A percentile compares a stretch with the other conserved stretches of the same genome.
Evolutionary conservation across 2,888 invertebrate species (phyloP).

Genomic region (Zele albiditarsus): DNA sequence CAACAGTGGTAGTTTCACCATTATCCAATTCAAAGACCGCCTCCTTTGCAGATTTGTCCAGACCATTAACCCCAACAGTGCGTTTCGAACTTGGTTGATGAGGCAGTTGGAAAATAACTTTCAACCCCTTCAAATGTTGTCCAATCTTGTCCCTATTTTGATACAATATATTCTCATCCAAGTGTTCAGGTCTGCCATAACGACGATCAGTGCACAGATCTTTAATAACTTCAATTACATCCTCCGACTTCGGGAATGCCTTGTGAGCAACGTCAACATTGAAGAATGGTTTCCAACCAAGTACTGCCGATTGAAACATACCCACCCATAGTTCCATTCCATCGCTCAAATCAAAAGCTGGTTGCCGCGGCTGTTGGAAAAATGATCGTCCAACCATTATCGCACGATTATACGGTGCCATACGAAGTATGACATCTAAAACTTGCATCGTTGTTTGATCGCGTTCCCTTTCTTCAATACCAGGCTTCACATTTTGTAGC

Average conservation of each 20-base stretch:
- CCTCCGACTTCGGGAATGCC: slow-evolving; percentile 80
- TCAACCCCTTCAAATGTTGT: slow-evolving; percentile 73
- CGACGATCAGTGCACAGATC: slow-evolving; percentile 54
- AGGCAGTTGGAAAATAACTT: slow-evolving; percentile 74
- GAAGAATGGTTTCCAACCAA: slow-evolving; percentile 87
- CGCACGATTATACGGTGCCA: slow-evolving; percentile 75
- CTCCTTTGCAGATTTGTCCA: slow-evolving; percentile 65
- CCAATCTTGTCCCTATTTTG: slow-evolving; percentile 25
- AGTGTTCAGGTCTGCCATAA: slow-evolving; percentile 41
- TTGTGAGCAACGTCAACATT: slow-evolving; percentile 94
- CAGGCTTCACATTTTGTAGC: slow-evolving; percentile 75
- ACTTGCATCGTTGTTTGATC: slow-evolving; percentile 82
- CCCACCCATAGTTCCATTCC: slow-evolving; percentile 95
- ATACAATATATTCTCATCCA: slow-evolving; percentile 56
- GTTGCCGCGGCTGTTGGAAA: slow-evolving; percentile 77
- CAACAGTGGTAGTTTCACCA: slow-evolving; percentile 71
- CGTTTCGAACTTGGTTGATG: slow-evolving; percentile 69
- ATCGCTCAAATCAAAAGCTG: slow-evolving; percentile 79
- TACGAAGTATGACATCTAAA: slow-evolving; percentile 88
- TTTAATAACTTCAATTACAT: slow-evolving; percentile 73
- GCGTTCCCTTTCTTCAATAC: slow-evolving; percentile 79
- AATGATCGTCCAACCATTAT: slow-evolving; percentile 80
- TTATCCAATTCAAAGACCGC: slow-evolving; percentile 69
- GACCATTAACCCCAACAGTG: slow-evolving; percentile 73
- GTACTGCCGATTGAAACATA: slow-evolving; percentile 92